A percentile compares a stretch with the other conserved stretches of the same genome.
These are phyloP conservation scores for Hiodon alosoides DNA, from an alignment of 2,113 vertebrate species.

Conservation along the genomic window DNA sequence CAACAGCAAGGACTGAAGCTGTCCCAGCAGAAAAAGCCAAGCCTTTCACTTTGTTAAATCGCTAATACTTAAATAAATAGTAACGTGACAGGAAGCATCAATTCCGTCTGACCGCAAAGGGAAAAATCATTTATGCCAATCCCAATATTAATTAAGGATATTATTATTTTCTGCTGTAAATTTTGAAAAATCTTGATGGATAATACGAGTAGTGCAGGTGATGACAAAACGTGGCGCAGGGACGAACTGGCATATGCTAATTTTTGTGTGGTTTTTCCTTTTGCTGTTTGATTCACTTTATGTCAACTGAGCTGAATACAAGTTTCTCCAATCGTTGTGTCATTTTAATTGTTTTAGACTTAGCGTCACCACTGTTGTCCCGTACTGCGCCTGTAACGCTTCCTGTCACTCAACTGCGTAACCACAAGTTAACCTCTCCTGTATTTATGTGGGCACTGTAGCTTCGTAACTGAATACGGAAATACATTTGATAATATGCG, in stretches of 20 bases:
- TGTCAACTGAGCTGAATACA: background rate
- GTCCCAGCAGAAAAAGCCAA: background rate
- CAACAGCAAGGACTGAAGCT: conserved; percentile 43
- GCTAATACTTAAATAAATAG: background rate
- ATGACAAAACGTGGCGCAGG: background rate
- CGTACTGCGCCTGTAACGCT: conserved; percentile 7
- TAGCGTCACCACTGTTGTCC: background rate
- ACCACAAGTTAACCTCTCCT: background rate
- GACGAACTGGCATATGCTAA: background rate
- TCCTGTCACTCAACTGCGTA: background rate
- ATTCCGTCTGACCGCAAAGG: background rate
- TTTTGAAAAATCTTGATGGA: background rate
- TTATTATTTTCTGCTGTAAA: background rate
- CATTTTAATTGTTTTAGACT: conserved; percentile 3
- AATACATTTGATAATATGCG: conserved; percentile 17
- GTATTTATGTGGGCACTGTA: conserved; percentile 12
- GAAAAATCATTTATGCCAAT: background rate
- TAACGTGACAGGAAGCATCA: background rate
- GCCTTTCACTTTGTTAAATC: background rate
- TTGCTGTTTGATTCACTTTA: background rate
- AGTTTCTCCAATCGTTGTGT: background rate
- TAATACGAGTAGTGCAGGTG: background rate
- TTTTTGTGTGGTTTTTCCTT: background rate
- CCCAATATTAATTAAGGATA: background rate
- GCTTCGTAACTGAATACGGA: conserved; percentile 1